Evolutionary conservation across 2,113 vertebrate species (phyloP), one percentile per base, ranked within the genome.

Genomic region (Corythaeola cristata): DNA sequence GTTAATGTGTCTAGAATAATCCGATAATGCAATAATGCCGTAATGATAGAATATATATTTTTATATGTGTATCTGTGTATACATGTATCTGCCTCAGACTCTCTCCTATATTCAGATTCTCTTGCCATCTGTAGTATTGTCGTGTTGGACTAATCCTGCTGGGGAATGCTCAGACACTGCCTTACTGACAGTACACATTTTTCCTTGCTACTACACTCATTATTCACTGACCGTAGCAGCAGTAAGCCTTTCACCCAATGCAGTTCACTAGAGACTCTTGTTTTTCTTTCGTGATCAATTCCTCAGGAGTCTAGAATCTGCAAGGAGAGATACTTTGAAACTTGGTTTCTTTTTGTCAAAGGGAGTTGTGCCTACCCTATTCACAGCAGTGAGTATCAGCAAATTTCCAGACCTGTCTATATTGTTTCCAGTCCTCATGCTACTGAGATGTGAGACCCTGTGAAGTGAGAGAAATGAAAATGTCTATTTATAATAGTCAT

Each of bases 281-380:
- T 84, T 95, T 92, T 85, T 39, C 12, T 90, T 82, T 73, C 5
- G 1, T 83, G 37, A 77, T 58, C 66, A 79, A 12, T 89, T 91
- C 66, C 60, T 93, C 10, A 23, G 26, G 41, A 96, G 52, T 56
- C 81, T 79, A 80, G 85, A 85, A 89, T 24, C 66, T 87, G 13
- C 85, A 88, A 83, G n/a, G 50, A 93, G 37, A 90, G 59, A 77
- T 60, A 49, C 55, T 75, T 93, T 76, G 78, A 90, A 93, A 80
- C 12, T 37, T 81, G 30, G 21, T 93, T 93, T 91, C 50, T 77
- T 91, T 64, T 91, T 94, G 55, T 74, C 39, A 80, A 84, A 80
- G 47, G 13, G 12, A 62, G 20, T 66, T 63, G 45, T 53, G 12
- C 21, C 37, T 91, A 37, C 21, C 23, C 56, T 88, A n/a, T 80